Percentiles rank a stretch among this genome's conserved stretches.
These are phyloP conservation scores for Syngnathus typhle DNA, from an alignment of 2,113 vertebrate genomes.

Conservation along the genomic window DNA sequence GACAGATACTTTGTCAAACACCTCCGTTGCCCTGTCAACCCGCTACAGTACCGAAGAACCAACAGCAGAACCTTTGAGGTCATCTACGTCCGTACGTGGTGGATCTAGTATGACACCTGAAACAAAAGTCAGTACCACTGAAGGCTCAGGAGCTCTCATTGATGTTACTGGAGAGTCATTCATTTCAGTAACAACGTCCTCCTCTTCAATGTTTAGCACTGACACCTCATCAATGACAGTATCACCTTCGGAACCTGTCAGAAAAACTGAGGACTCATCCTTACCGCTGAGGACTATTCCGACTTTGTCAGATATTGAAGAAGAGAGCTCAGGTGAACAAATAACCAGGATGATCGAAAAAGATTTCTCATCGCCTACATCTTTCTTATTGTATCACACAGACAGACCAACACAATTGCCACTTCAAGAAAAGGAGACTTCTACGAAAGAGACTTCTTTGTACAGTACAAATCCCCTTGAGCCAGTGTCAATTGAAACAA, in stretches of 20 bases:
- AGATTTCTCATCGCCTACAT: not conserved
- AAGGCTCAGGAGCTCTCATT: not conserved
- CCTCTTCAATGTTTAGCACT: constrained; percentile 11
- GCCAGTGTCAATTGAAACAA: not conserved
- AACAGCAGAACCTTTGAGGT: not conserved
- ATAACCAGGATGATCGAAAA: not conserved
- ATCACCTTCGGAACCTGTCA: not conserved
- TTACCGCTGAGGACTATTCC: not conserved
- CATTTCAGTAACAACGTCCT: not conserved
- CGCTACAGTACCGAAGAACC: constrained; percentile 7
- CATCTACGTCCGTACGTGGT: not conserved
- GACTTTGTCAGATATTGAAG: not conserved
- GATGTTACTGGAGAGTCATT: not conserved
- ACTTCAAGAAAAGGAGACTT: not conserved
- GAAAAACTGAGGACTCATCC: not conserved
- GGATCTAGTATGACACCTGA: not conserved
- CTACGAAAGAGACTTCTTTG: not conserved
- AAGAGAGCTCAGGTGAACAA: constrained; percentile 7
- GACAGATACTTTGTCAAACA: not conserved
- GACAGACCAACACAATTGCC: constrained; percentile 7
- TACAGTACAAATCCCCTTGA: not conserved
- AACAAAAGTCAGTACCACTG: fast-evolving
- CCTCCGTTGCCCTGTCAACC: not conserved
- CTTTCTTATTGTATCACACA: not conserved
- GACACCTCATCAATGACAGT: not conserved